Evolutionary conservation across 2,797 vertebrate species (phyloP).

Genomic region (Phataginus tetradactyla): DNA sequence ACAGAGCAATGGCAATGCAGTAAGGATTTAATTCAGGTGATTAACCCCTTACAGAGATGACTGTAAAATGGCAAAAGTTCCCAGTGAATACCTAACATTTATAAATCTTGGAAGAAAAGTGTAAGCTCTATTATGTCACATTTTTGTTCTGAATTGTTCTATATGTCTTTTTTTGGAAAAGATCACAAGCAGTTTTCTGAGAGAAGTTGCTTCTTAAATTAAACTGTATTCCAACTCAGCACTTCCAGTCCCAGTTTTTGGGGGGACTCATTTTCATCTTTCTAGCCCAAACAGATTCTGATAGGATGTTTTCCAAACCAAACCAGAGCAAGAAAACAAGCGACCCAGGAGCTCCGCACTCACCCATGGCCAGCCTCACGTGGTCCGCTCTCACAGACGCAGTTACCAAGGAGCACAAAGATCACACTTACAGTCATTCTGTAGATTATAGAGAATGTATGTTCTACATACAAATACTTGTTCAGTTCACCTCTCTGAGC

Average conservation of each 20-base stretch:
- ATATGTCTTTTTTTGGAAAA: background rate
- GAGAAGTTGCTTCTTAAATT: background rate
- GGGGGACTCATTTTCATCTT: background rate
- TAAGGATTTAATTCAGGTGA: background rate
- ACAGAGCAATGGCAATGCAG: background rate
- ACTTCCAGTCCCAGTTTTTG: background rate
- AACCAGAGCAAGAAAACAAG: background rate
- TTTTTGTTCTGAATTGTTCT: background rate
- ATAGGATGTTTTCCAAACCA: background rate
- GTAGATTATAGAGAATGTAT: background rate
- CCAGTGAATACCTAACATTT: background rate
- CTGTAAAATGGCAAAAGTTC: background rate
- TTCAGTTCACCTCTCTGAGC: background rate
- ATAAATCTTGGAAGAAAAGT: background rate
- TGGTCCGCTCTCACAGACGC: accelerated
- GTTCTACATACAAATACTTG: background rate
- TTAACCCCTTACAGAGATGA: background rate
- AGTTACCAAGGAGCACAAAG: background rate
- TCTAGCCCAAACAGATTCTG: background rate
- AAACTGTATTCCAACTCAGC: background rate
- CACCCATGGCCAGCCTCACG: accelerated
- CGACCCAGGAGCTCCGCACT: no score
- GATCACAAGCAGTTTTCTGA: background rate
- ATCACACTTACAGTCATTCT: background rate
- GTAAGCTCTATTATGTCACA: background rate